Percentiles rank a stretch among this genome's conserved stretches.
phyloP scores from a whole-genome alignment of 2,888 invertebrate species.

The Lomographa bimaculata region DNA sequence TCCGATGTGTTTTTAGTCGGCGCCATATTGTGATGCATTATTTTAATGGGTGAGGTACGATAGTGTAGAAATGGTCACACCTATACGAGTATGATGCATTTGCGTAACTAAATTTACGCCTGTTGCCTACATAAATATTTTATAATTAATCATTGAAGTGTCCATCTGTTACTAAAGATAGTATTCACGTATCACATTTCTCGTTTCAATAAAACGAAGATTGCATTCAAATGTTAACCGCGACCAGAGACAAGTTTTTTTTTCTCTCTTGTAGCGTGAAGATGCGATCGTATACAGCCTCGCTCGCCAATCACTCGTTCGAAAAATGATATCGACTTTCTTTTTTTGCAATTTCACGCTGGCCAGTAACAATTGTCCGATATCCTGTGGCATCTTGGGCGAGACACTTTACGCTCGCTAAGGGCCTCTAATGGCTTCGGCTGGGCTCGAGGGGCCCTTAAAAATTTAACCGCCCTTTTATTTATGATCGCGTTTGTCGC shows the following conservation, averaged over 20 bases:
- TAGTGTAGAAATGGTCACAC: conserved; percentile 46
- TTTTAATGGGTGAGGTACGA: conserved; percentile 57
- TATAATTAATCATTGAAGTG: conserved; percentile 5
- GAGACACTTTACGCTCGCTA: conserved; percentile 54
- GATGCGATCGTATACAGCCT: conserved; percentile 16
- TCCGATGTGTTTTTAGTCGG: conserved; percentile 56
- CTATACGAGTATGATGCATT: conserved; percentile 44
- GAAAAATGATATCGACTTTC: conserved; percentile 40
- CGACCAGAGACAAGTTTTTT: conserved; percentile 6
- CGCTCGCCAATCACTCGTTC: conserved; percentile 30
- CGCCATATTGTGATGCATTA: conserved; percentile 63
- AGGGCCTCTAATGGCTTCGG: conserved; percentile 76
- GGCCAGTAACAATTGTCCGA: conserved; percentile 64
- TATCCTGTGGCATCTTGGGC: conserved; percentile 64
- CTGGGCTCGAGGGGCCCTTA: conserved; percentile 60
- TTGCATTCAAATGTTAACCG: conserved; percentile 11
- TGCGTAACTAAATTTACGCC: not conserved
- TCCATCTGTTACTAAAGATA: conserved; percentile 2
- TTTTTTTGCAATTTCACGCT: conserved; percentile 65
- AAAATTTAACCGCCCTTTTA: conserved; percentile 78
- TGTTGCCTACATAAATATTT: conserved; percentile 3
- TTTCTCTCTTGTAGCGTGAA: conserved; percentile 2
- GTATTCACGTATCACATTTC: conserved; percentile 11
- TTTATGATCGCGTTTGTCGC: conserved; percentile 64
- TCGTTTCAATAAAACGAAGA: conserved; percentile 8